Percentiles rank a stretch among this genome's conserved stretches.
These are phyloP conservation scores for Pantherophis alleghaniensis DNA, from an alignment of 2,797 vertebrate species.

Conservation along the genomic window DNA sequence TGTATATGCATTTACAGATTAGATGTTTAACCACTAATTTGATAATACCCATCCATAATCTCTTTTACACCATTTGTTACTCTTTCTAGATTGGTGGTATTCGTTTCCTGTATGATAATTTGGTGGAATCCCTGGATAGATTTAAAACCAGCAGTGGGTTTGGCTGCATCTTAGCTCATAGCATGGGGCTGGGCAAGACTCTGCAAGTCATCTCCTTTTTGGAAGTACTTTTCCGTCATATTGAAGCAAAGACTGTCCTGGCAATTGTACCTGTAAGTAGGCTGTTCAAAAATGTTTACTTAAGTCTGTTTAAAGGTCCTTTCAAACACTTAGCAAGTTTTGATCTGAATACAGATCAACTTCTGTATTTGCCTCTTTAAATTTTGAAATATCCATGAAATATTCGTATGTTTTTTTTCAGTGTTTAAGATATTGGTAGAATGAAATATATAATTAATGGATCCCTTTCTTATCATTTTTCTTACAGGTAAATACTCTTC, in stretches of 20 bases:
- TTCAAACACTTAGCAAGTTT: background rate
- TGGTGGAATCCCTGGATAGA: constrained; percentile 93
- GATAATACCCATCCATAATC: background rate
- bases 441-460: background rate
- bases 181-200: constrained; percentile 98
- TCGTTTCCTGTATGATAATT: constrained; percentile 96
- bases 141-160: constrained; percentile 95
- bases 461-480: constrained; percentile 5
- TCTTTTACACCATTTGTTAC: constrained; percentile 32
- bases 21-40: background rate
- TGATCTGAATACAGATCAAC: background rate
- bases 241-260: constrained; percentile 94
- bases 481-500: constrained; percentile 93
- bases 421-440: background rate
- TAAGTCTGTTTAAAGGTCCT: background rate
- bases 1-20: background rate
- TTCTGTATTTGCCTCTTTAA: background rate
- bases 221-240: constrained; percentile 92
- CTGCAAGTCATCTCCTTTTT: constrained; percentile 98
- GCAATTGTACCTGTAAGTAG: constrained; percentile 95
- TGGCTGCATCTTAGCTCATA: constrained; percentile 97
- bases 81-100: constrained; percentile 90
- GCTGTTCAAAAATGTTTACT: background rate
- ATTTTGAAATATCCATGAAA: constrained; percentile 1
- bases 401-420: background rate